Evolutionary conservation across 2,797 vertebrate species (phyloP), one percentile per base, ranked within the genome.

Genomic region (Acanthopagrus latus): DNA sequence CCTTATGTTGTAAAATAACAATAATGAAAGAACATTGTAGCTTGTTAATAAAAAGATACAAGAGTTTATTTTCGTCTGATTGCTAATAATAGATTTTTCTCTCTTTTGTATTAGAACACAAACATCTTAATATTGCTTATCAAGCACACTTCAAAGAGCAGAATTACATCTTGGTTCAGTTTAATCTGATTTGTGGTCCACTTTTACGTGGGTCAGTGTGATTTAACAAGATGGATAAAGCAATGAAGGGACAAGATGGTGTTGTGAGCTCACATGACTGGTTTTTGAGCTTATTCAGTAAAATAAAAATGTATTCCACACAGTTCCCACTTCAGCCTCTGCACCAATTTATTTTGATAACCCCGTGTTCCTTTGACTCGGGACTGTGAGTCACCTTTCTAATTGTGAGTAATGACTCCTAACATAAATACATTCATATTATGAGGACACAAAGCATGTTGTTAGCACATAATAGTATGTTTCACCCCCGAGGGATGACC

Each of bases 281-380:
- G 46, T 56, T 50, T 54, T 3, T 7, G 1, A 52, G 21, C 6
- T 21, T 25, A 25, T 52, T 54, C 48, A 11, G 6, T 63, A 17
- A 51, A 38, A 70, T 58, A 27, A 70, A 74, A 50, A 20, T 21
- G 21, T 33, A 64, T 25, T 48, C 48, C 62, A 25, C 21, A 13
- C 48, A 41, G 2, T 44, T 58, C 14, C 41, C 2, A 48, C 20
- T 4, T 38, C 20, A 17, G 48, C 29, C n/a, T 27, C 16, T 29
- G 71, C 44, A 33, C 23, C 17, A 18, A 58, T 73, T 71, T 48
- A 66, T 75, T 57, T 78, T 48, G 50, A 79, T 63, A 57, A 66
- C 33, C 44, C 58, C 38, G 13, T 21, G 9, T 46, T 50, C 46
- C 43, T 11, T 68, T 74, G 44, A 64, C 23, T 54, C n/a, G n/a